phyloP scores from a whole-genome alignment of 2,888 invertebrate species.

The Icerya purchasi region DNA sequence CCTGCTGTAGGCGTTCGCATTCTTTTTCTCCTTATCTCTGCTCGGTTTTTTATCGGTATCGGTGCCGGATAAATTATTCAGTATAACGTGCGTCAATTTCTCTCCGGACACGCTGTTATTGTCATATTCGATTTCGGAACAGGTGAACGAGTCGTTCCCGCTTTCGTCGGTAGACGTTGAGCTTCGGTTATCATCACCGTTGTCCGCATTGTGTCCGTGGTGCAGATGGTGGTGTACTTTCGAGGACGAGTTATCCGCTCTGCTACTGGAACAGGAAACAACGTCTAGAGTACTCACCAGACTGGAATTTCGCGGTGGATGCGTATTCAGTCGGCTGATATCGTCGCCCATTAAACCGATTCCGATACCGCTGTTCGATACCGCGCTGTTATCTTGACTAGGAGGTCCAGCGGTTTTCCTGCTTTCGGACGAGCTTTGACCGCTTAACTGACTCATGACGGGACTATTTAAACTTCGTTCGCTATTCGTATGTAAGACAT shows the following conservation, averaged over 20 bases:
- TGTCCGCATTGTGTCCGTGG: conserved; percentile 29
- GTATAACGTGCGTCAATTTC: conserved; percentile 41
- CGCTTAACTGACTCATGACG: conserved; percentile 75
- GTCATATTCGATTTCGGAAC: conserved; percentile 93
- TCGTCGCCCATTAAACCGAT: conserved; percentile 33
- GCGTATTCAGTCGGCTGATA: conserved; percentile 14
- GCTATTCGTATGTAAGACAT: conserved; percentile 73
- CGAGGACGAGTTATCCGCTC: conserved; percentile 18
- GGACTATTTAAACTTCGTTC: conserved; percentile 80
- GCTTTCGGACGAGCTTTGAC: conserved; percentile 60
- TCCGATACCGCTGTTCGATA: conserved; percentile 35
- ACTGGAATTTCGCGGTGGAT: conserved; percentile 75
- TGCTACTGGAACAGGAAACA: conserved; percentile 54
- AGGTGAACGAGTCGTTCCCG: conserved; percentile 89
- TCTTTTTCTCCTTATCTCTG: conserved; percentile 1
- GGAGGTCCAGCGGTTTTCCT: conserved; percentile 44
- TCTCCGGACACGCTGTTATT: conserved; percentile 66
- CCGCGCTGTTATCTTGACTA: conserved; percentile 32
- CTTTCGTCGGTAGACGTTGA: conserved; percentile 80
- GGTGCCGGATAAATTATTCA: conserved; percentile 30
- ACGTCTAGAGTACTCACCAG: conserved; percentile 70
- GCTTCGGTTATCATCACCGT: conserved; percentile 26
- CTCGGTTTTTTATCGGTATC: conserved; percentile 29
- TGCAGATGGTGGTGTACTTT: conserved; percentile 36
- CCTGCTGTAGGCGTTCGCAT: conserved; percentile 8